Conservation (phyloP, 2,888 invertebrate species). For the Drosophila hamatofila region DNA sequence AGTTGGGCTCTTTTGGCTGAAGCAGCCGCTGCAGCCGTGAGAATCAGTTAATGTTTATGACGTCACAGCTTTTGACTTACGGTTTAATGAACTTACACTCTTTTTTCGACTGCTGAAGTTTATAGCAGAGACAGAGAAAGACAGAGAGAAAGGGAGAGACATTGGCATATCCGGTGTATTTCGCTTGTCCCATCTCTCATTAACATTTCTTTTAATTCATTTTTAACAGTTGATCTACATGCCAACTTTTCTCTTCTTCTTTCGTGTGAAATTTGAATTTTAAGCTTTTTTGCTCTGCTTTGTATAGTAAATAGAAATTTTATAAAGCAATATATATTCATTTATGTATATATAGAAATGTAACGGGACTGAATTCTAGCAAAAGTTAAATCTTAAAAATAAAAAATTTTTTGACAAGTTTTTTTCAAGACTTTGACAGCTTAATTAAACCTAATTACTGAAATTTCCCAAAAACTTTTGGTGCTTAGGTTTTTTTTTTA, state of each 20-base stretch:
- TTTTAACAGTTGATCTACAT: conserved; percentile 18
- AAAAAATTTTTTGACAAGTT: neutral
- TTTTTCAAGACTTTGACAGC: neutral
- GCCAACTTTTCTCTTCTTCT: neutral
- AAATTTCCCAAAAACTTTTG: neutral
- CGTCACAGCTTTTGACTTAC: conserved; percentile 57
- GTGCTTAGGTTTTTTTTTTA: neutral
- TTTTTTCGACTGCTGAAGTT: conserved; percentile 21
- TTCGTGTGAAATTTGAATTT: conserved; percentile 39
- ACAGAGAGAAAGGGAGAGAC: neutral
- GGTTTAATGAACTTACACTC: conserved; percentile 71
- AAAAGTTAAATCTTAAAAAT: neutral
- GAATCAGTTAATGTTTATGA: conserved; percentile 64
- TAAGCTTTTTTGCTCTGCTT: neutral
- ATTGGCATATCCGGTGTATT: conserved; percentile 36
- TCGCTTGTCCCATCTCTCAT: conserved; percentile 16
- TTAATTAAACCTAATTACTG: conserved; percentile 8
- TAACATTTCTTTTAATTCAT: conserved; percentile 25
- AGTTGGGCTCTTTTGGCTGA: conserved; percentile 19
- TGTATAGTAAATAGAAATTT: neutral
- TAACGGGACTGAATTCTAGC: conserved; percentile 2
- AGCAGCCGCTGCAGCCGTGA: conserved; percentile 37
- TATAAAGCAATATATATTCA: neutral
- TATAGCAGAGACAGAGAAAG: neutral
- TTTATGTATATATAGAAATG: neutral